A percentile compares a stretch with the other conserved stretches of the same genome.
Conservation (phyloP, 2,888 invertebrate genomes). For the Stegophylla sp. region DNA sequence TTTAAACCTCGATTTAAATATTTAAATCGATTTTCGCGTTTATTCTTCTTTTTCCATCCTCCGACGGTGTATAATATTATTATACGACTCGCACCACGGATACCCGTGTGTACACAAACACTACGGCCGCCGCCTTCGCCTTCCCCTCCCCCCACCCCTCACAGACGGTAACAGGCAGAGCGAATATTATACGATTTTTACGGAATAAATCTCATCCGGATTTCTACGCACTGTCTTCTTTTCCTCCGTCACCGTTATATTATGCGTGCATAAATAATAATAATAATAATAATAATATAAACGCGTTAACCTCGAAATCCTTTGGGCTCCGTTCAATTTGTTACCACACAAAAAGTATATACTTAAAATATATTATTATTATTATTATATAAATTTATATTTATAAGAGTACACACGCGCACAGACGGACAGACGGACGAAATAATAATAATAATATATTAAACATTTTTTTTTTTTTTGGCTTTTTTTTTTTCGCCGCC, state of each 20-base stretch:
- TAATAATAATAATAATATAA: no score
- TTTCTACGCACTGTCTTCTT: neutral
- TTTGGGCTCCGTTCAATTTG: slow-evolving; percentile 23
- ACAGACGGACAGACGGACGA: no score
- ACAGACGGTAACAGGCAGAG: slow-evolving; percentile 2
- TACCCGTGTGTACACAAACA: neutral
- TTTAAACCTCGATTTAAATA: slow-evolving; percentile 32
- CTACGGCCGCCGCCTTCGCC: neutral
- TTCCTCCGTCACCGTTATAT: neutral
- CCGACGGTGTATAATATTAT: neutral
- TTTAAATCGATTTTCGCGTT: slow-evolving; percentile 4
- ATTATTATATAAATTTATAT: no score
- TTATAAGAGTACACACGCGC: no score
- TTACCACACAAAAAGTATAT: no score
- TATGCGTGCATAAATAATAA: slow-evolving; percentile 28
- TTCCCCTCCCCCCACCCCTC: no score
- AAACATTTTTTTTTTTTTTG: neutral
- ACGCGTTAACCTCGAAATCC: slow-evolving; percentile 35
- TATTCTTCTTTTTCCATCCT: neutral
- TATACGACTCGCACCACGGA: neutral
- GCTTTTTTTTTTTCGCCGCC: neutral
- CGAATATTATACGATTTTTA: slow-evolving; percentile 28
- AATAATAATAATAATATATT: no score
- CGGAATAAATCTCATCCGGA: slow-evolving; percentile 35
- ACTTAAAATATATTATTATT: no score